These are phyloP conservation scores for Bombyx mandarina DNA, from an alignment of 1,140 invertebrate species.

Conservation along the genomic window DNA sequence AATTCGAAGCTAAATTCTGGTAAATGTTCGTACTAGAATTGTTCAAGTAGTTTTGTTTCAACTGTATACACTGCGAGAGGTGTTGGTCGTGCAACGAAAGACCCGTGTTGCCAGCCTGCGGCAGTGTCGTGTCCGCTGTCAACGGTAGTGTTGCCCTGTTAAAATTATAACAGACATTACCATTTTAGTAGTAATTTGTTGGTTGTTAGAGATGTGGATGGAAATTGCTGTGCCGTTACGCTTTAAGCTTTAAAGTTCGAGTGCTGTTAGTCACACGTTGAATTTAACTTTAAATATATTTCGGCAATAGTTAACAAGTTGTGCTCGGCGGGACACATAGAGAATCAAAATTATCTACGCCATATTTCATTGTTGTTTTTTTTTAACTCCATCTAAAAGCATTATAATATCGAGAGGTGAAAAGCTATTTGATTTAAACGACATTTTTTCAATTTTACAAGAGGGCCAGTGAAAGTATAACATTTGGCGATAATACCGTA, in stretches of 20 bases:
- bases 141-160: slow-evolving; percentile 83
- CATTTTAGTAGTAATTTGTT: slow-evolving; percentile 19
- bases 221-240: slow-evolving; percentile 37
- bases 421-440: not conserved
- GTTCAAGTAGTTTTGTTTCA: slow-evolving; percentile 66
- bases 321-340: slow-evolving; percentile 33
- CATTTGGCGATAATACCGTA: too few relatives aligned
- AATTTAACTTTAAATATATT: slow-evolving; percentile 15
- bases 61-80: slow-evolving; percentile 66
- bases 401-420: not conserved
- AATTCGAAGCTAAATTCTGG: slow-evolving; percentile 47
- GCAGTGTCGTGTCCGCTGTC: slow-evolving; percentile 73
- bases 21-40: slow-evolving; percentile 55
- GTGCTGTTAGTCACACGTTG: slow-evolving; percentile 52
- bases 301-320: slow-evolving; percentile 47
- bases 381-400: not conserved
- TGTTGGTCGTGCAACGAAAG: slow-evolving; percentile 72
- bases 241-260: slow-evolving; percentile 25
- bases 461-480: too few relatives aligned
- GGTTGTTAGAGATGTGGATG: slow-evolving; percentile 15
- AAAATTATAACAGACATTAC: slow-evolving; percentile 14
- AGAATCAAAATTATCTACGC: too few relatives aligned
- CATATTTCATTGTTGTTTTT: too few relatives aligned
- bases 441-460: not conserved
- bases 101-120: slow-evolving; percentile 62